Percentiles rank a stretch among this genome's conserved stretches.
phyloP scores from a whole-genome alignment of 2,888 invertebrate genomes.

The Drosophila mulleri region DNA sequence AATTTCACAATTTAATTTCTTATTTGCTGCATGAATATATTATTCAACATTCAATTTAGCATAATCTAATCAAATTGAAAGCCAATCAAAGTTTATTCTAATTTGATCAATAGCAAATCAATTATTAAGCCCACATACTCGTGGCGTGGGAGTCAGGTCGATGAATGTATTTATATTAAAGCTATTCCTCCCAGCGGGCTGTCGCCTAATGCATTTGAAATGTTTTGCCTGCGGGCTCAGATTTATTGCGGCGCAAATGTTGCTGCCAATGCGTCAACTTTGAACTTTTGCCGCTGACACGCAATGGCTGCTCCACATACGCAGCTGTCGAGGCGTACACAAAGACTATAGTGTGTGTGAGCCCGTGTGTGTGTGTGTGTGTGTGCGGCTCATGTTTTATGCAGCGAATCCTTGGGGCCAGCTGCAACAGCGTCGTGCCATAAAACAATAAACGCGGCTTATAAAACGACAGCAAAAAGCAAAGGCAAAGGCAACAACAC shows the following conservation, averaged over 20 bases:
- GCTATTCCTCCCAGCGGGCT: conserved; percentile 19
- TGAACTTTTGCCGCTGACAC: conserved; percentile 64
- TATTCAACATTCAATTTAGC: not conserved
- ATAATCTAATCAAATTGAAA: not conserved
- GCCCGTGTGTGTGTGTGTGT: not conserved
- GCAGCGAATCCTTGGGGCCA: conserved; percentile 55
- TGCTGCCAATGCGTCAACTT: conserved; percentile 56
- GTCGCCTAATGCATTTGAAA: conserved; percentile 38
- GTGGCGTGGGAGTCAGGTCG: not conserved
- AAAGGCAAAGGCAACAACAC: not conserved
- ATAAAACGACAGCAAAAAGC: conserved; percentile 41
- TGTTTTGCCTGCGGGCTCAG: conserved; percentile 31
- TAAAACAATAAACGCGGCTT: conserved; percentile 72
- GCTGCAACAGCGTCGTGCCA: conserved; percentile 56
- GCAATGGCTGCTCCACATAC: conserved; percentile 54
- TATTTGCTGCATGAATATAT: too few relatives aligned
- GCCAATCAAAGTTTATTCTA: not conserved
- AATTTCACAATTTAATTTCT: not conserved
- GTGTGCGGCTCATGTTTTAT: conserved; percentile 52
- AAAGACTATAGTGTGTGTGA: not conserved
- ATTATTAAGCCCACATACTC: not conserved
- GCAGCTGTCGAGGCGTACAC: conserved; percentile 38
- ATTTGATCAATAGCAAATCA: not conserved
- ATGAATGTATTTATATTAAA: conserved; percentile 5
- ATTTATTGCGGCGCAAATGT: conserved; percentile 55